Evolutionary conservation across 2,797 vertebrate species (phyloP), one percentile per base, ranked within the genome.

Genomic region (Megaceryle alcyon): DNA sequence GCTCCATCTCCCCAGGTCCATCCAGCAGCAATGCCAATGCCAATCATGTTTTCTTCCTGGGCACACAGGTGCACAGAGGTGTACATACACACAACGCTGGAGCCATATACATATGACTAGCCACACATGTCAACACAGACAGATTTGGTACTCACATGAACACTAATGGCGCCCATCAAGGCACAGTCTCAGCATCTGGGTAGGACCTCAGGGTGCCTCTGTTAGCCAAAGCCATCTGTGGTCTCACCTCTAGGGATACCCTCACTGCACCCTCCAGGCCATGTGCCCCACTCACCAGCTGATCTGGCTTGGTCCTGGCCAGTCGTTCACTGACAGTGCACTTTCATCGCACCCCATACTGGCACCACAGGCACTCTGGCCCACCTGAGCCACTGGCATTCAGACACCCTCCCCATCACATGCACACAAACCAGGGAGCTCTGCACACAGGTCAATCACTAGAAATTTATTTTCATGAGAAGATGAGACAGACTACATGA

Each of bases 201-300:
- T 76, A 56, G 25, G 21, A 49, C 14, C 8, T 13, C 11, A 25
- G 16, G 25, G 10, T 63, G n/a, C 23, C 23, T 53, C 54, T 61
- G n/a, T 44, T 28, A 37, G 44, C 22, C 43, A 65, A 57, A 80
- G 14, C 31, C 17, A 49, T 22, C 35, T 43, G 20, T 57, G 25
- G 4, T 60, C 4, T 46, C 7, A 31, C 3, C 25, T 63, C 56
- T 48, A 41, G 21, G 23, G 48, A 69, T 15, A 35, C 18, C 12
- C 22, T 41, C 16, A 41, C 7, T 3, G 21, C 20, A 48, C 29
- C 9, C 29, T 69, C 11, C 35, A 54, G 29, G 14, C 23, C 29
- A 68, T 46, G 7, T 29, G 7, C 20, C 54, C 7, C n/a, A 23
- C n/a, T 53, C 1, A 3, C 39, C 2, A 2, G 3, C 26, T 66